Base-by-base conservation (phyloP, 1,140 invertebrate genomes). In the Akabosia matsudoensis region DNA sequence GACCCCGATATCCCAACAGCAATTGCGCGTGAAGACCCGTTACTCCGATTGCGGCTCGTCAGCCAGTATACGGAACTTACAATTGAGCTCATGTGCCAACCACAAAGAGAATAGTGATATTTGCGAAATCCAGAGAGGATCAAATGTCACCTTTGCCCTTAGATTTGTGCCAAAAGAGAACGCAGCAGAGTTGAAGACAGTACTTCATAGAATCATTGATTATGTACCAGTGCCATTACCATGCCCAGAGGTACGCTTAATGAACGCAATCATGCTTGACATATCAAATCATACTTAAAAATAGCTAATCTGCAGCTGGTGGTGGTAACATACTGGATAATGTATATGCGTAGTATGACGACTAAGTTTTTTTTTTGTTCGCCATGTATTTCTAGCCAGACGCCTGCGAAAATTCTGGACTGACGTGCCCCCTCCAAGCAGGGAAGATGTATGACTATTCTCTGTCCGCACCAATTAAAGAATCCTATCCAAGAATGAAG, bases 211-310 rank as follows among this genome's bases (percentile, higher is more conserved):
- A 13, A 82, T 86, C 13, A 80, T 86, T 10, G 82, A 71, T 30
- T 81, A 77, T n/a, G 71, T 86, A 18, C 84, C 84, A 16, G 73
- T 86, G 7, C 84, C 84, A 22, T 86, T 85, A 75, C 81, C 82
- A 26, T 51, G 84, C 24, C 80, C 82, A 64, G 81, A 81, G 64
- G 80, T 79, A 37, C 75, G 73, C 56, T n/a, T n/a, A n/a, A n/a
- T n/a, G n/a, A n/a, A n/a, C n/a, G n/a, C n/a, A n/a, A n/a, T n/a
- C n/a, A n/a, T n/a, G n/a, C 37, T 45, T 45, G 37, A 18, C 7
- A 45, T 45, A n/a, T n/a, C n/a, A 18, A 45, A 45, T 45, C 37
- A 45, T 18, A 18, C 37, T 10, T 45, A 45, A 45, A 45, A 45
- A 45, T 45, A 45, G 37, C 37, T 10, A 45, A 45, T 45, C 37